phyloP scores from a whole-genome alignment of 2,888 invertebrate species.

The Altica lythri region DNA sequence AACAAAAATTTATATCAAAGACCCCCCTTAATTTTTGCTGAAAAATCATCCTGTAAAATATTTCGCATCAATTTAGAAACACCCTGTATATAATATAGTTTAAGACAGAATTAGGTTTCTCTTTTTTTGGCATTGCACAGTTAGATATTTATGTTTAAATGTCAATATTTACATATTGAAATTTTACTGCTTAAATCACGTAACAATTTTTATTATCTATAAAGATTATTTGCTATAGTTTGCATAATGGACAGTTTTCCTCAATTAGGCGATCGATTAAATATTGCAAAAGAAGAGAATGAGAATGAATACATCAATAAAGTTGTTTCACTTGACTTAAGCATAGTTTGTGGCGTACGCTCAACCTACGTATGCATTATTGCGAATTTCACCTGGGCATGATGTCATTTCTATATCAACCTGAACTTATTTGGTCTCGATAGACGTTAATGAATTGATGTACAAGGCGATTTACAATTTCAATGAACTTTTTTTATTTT shows the following conservation, averaged over 20 bases:
- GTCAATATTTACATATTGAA: slow-evolving; percentile 9
- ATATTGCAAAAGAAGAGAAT: slow-evolving; percentile 16
- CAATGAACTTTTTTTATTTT: too few relatives aligned
- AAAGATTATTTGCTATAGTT: slow-evolving; percentile 4
- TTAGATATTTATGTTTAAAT: background rate
- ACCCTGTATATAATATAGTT: too few relatives aligned
- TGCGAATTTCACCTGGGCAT: slow-evolving; percentile 35
- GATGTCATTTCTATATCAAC: slow-evolving; percentile 35
- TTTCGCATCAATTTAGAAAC: too few relatives aligned
- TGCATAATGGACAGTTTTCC: slow-evolving; percentile 10
- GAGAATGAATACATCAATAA: slow-evolving; percentile 16
- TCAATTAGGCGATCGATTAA: slow-evolving; percentile 20
- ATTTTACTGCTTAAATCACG: background rate
- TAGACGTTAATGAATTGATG: slow-evolving; percentile 17
- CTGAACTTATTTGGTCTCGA: slow-evolving; percentile 29
- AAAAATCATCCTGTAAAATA: too few relatives aligned
- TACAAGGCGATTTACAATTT: slow-evolving; percentile 3
- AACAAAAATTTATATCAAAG: too few relatives aligned
- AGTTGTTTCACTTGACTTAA: slow-evolving; percentile 17
- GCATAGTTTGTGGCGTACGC: slow-evolving; percentile 27
- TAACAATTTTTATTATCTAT: slow-evolving; percentile 1
- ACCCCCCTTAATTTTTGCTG: too few relatives aligned
- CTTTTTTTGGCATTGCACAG: too few relatives aligned
- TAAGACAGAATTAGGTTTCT: too few relatives aligned
- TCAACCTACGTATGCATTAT: slow-evolving; percentile 30